phyloP scores from a whole-genome alignment of 2,113 vertebrate genomes.

The Erinaceus europaeus region DNA sequence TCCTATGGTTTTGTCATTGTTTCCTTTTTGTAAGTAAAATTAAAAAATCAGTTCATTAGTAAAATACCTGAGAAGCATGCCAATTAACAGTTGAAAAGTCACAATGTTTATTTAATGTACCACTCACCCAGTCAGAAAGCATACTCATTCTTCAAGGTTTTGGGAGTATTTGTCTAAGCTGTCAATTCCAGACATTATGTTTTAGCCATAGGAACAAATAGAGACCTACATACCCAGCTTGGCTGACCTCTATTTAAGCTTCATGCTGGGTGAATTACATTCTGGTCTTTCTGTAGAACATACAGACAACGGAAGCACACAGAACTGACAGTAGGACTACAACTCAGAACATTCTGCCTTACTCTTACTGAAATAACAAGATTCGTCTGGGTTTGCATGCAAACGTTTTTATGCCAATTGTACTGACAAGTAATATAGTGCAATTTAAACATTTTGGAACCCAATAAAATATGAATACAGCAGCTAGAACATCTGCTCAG shows the following conservation, averaged over 20 bases:
- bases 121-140: not conserved
- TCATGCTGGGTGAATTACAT: not conserved
- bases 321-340: not conserved
- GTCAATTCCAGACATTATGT: not conserved
- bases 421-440: not conserved
- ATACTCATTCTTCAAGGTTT: not conserved
- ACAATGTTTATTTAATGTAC: not conserved
- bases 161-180: not conserved
- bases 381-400: not conserved
- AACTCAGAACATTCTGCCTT: not conserved
- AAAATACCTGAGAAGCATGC: constrained; percentile 10
- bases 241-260: not conserved
- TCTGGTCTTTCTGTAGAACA: not conserved
- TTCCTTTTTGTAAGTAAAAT: too few species aligned
- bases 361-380: not conserved
- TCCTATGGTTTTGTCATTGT: too few species aligned
- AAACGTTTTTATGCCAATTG: not conserved
- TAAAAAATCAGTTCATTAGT: too few species aligned
- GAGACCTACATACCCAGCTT: not conserved
- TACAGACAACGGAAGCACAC: not conserved
- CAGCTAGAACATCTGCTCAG: too few species aligned
- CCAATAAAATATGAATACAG: not conserved
- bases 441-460: constrained; percentile 5
- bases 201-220: not conserved
- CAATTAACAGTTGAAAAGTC: not conserved